Conservation (phyloP, 2,113 vertebrate species). For the Origma solitaria region DNA sequence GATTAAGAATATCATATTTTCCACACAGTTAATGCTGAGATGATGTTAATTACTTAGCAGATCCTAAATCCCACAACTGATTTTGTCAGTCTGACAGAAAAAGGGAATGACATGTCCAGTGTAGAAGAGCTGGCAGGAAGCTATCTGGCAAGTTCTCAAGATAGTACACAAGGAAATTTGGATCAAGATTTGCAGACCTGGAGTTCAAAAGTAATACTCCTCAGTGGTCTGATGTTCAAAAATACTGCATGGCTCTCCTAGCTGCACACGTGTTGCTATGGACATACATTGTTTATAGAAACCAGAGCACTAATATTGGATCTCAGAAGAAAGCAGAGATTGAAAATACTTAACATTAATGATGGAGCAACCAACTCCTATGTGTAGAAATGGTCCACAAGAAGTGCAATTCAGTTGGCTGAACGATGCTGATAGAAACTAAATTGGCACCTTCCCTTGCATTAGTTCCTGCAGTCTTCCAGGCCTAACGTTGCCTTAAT, state of each 20-base stretch:
- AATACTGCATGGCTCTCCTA: neutral
- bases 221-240: neutral
- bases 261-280: neutral
- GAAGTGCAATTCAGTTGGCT: neutral
- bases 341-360: neutral
- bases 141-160: conserved; percentile 34
- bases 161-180: neutral
- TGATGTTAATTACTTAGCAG: conserved; percentile 50
- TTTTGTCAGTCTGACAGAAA: conserved; percentile 57
- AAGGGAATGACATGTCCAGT: neutral
- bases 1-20: conserved; percentile 58
- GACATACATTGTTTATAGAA: neutral
- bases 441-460: neutral
- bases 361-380: neutral
- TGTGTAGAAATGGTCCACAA: neutral
- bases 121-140: conserved; percentile 31
- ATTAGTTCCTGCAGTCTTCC: neutral
- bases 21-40: conserved; percentile 4
- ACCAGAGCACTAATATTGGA: fast-evolving
- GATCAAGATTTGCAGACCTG: neutral
- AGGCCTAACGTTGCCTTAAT: neutral
- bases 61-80: conserved; percentile 38
- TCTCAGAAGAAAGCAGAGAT: neutral
- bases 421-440: neutral
- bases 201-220: neutral